A percentile compares a stretch with the other conserved stretches of the same genome.
phyloP scores from a whole-genome alignment of 2,797 vertebrate genomes.

The Arvicola amphibius region DNA sequence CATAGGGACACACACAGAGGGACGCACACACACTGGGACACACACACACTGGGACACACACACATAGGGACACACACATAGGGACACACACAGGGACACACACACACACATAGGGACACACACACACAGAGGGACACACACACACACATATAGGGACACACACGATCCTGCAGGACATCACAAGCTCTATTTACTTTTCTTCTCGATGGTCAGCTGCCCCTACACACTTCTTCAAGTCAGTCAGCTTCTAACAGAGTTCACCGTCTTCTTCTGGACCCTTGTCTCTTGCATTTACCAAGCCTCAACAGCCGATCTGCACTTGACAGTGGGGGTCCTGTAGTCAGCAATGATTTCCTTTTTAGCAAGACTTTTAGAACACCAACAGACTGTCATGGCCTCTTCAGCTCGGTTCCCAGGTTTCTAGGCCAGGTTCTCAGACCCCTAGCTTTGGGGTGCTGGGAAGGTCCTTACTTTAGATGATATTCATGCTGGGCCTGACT shows the following conservation, averaged over 20 bases:
- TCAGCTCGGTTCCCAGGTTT: constrained; percentile 84
- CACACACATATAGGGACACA: background rate
- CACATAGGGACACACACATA: too few species aligned
- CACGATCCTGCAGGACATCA: constrained; percentile 90
- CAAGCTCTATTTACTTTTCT: constrained; percentile 92
- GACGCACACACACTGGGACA: background rate
- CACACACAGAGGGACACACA: background rate
- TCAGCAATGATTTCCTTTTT: constrained; percentile 93
- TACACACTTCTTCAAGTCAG: constrained; percentile 93
- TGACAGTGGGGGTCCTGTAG: constrained; percentile 91
- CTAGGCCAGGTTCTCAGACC: constrained; percentile 86
- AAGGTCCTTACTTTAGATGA: constrained; percentile 89
- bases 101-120: background rate
- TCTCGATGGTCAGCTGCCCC: constrained; percentile 93
- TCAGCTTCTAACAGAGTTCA: constrained; percentile 89
- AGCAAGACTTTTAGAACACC: constrained; percentile 93
- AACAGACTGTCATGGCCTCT: constrained; percentile 90
- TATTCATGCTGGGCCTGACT: background rate
- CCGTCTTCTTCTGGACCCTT: constrained; percentile 93
- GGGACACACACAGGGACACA: too few species aligned
- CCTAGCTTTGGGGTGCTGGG: constrained; percentile 88
- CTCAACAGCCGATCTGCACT: constrained; percentile 93
- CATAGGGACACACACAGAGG: too few species aligned
- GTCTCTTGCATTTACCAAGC: constrained; percentile 95
- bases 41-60: background rate